Evolutionary conservation across 1,140 invertebrate species (phyloP), one percentile per base, ranked within the genome.

Genomic region (Leptestheria dahalacensis): DNA sequence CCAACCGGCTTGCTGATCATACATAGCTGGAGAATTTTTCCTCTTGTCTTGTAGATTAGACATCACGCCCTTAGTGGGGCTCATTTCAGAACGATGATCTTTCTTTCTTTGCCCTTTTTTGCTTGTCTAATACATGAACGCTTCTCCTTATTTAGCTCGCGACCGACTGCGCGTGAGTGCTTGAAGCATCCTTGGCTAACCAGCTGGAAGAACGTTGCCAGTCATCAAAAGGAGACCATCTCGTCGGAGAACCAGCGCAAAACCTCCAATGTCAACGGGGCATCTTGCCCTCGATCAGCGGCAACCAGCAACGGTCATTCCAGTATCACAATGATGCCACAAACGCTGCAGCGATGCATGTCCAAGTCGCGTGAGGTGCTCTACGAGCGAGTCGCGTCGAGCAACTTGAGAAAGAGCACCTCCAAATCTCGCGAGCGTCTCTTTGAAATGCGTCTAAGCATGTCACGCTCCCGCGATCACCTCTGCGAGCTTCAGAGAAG

Each of bases 161-260:
- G 79, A 24, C 72, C 78, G 70, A 73, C 76, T 49, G 76, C 77
- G 23, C 74, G 75, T 60, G 75, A 80, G 65, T 78, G 77, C 64
- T 69, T 82, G 53, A 71, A 75, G 47, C 80, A 82, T 69, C 75
- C 77, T 2, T 83, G 81, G 82, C 61, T 81, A n/a, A 49, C 60
- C 15, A 46, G 23, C 18, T 57, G 48, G 53, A 62, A 57, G 29
- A 48, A 62, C 21, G 24, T 25, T 3, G 54, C 48, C 2, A 62
- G 61, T 49, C 61, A 62, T 41, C 46, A 57, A 23, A 57, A 50
- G 23, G 61, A 62, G 20, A 62, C 61, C 56, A 58, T 62, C 25
- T 55, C 61, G 3, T 62, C 61, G 21, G 61, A 62, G 23, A 57
- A 26, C 25, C 61, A 62, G 41, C 33, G 55, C 4, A 62, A 59